Evolutionary conservation across 2,888 invertebrate genomes (phyloP).

Genomic region (Pristionchus arcanus): DNA sequence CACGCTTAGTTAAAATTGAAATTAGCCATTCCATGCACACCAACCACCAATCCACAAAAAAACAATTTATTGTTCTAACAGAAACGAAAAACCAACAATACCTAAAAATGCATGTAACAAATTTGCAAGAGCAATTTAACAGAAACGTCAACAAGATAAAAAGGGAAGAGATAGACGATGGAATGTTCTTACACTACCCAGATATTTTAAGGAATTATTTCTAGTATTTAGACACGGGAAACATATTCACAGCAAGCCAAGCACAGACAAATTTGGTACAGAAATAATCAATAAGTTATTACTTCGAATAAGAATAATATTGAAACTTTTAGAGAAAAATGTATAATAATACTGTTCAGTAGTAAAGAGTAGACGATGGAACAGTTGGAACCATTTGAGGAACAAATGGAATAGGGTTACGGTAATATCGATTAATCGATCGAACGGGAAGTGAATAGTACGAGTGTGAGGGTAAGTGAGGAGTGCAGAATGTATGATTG

Average conservation of each 20-base stretch:
- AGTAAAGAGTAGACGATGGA: background rate
- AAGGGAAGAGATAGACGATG: background rate
- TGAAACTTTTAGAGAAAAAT: background rate
- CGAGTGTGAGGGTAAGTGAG: conserved; percentile 30
- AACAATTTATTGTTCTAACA: background rate
- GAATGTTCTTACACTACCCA: background rate
- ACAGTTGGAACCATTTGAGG: background rate
- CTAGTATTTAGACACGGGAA: background rate
- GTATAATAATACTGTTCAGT: background rate
- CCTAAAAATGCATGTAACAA: conserved; percentile 41
- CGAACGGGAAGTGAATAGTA: conserved; percentile 9
- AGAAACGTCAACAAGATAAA: conserved; percentile 22
- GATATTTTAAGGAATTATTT: background rate
- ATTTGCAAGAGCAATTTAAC: conserved; percentile 37
- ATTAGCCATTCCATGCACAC: conserved; percentile 31
- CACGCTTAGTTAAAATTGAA: background rate
- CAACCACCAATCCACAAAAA: conserved; percentile 17
- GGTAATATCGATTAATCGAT: background rate
- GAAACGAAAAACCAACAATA: background rate
- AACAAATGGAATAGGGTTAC: conserved; percentile 6
- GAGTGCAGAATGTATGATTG: conserved; percentile 29
- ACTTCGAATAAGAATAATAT: background rate
- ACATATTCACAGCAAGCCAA: conserved; percentile 34
- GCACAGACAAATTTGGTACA: background rate
- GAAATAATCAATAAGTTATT: background rate